Conservation (phyloP, 2,888 invertebrate genomes). For the Acleris cristana region DNA sequence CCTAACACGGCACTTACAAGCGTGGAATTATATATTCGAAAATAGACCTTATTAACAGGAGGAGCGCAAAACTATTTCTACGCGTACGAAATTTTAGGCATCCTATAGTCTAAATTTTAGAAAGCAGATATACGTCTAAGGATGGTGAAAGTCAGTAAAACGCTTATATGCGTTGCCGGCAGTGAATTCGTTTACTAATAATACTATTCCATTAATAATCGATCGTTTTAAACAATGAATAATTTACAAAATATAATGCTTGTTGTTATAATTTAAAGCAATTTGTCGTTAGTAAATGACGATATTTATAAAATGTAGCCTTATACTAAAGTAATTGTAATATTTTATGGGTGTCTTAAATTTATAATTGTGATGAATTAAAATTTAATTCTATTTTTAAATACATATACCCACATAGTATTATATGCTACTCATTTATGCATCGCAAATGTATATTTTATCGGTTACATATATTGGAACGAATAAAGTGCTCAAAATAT, state of each 20-base stretch:
- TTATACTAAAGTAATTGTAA: constrained; percentile 18
- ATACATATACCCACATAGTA: constrained; percentile 12
- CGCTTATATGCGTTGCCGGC: too few relatives aligned
- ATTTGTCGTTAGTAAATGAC: constrained; percentile 8
- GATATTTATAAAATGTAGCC: constrained; percentile 28
- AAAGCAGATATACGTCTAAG: too few relatives aligned
- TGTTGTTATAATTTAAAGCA: constrained; percentile 16
- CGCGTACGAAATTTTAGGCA: too few relatives aligned
- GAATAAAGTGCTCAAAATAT: background rate
- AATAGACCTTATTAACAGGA: too few relatives aligned
- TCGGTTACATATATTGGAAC: background rate
- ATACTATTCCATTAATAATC: constrained; percentile 19
- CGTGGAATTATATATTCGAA: too few relatives aligned
- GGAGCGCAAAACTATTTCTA: too few relatives aligned
- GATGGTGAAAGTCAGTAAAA: too few relatives aligned
- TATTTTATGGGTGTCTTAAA: constrained; percentile 18
- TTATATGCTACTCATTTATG: constrained; percentile 14
- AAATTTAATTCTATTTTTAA: constrained; percentile 30
- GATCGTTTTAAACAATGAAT: constrained; percentile 5
- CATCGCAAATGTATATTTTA: background rate
- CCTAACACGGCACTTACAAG: too few relatives aligned
- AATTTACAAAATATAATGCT: constrained; percentile 19
- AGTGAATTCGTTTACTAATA: background rate
- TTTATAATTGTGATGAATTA: constrained; percentile 26
- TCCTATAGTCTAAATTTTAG: too few relatives aligned